phyloP scores from a whole-genome alignment of 2,888 invertebrate species.

The Lasius platythorax region DNA sequence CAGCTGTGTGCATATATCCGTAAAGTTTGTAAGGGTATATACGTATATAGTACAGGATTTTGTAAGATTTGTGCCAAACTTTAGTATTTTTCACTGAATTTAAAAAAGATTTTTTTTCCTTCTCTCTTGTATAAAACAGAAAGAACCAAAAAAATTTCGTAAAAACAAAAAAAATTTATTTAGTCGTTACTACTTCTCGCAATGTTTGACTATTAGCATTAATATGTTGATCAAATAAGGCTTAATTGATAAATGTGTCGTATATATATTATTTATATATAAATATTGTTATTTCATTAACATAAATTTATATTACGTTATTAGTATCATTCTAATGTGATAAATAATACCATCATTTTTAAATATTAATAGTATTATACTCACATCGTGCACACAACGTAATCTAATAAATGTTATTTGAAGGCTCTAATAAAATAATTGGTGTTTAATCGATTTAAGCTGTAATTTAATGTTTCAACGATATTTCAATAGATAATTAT shows the following conservation, averaged over 20 bases:
- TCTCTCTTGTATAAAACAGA: too few relatives aligned
- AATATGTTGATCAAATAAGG: background rate
- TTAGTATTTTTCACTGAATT: conserved; percentile 8
- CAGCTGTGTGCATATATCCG: background rate
- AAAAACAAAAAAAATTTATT: background rate
- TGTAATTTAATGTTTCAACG: background rate
- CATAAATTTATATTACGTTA: conserved; percentile 12
- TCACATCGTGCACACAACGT: background rate
- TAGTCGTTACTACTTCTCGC: background rate
- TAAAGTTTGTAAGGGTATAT: conserved; percentile 14
- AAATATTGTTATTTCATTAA: background rate
- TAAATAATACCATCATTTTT: background rate
- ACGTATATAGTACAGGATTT: conserved; percentile 4
- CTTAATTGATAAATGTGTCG: background rate
- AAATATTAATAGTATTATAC: background rate
- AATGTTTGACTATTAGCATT: background rate
- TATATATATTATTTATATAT: background rate
- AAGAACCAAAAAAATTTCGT: background rate
- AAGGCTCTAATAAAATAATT: background rate
- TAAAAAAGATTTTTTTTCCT: background rate
- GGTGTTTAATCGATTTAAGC: conserved; percentile 3
- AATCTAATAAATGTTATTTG: background rate
- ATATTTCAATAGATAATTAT: conserved; percentile 8
- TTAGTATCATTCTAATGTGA: background rate
- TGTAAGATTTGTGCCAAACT: conserved; percentile 14